Conservation (phyloP, 2,888 invertebrate species). For the Microctonus brassicae region DNA sequence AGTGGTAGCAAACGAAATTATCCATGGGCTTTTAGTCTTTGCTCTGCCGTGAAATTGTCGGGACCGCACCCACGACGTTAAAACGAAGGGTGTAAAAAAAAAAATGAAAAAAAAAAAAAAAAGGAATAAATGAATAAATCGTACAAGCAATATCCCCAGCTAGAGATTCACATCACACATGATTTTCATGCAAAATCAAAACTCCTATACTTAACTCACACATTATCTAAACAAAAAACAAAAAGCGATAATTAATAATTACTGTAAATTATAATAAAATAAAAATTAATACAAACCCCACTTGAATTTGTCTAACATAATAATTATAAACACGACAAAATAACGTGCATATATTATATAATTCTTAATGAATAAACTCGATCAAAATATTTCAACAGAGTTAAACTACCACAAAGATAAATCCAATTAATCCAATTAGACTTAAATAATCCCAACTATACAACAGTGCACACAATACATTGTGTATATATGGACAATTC, state of each 20-base stretch:
- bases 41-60: constrained; percentile 64
- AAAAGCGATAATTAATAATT: no score
- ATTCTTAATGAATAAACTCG: not conserved
- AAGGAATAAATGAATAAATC: no score
- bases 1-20: constrained; percentile 51
- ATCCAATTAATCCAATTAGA: constrained; percentile 67
- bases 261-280: no score
- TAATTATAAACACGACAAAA: no score
- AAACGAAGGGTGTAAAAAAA: constrained; percentile 40
- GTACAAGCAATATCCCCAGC: not conserved
- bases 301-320: no score
- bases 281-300: no score
- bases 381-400: not conserved
- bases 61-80: constrained; percentile 58
- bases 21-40: constrained; percentile 63
- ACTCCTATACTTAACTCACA: no score
- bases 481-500: not conserved
- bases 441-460: constrained; percentile 64
- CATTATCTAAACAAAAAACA: not conserved
- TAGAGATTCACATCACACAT: not conserved
- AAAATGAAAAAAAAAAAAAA: not conserved
- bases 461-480: constrained; percentile 47
- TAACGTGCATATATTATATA: no score
- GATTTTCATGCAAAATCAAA: no score
- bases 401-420: constrained; percentile 43